These are phyloP conservation scores for Boulengeromyrus knoepffleri DNA, from an alignment of 2,113 vertebrate genomes.

Conservation along the genomic window DNA sequence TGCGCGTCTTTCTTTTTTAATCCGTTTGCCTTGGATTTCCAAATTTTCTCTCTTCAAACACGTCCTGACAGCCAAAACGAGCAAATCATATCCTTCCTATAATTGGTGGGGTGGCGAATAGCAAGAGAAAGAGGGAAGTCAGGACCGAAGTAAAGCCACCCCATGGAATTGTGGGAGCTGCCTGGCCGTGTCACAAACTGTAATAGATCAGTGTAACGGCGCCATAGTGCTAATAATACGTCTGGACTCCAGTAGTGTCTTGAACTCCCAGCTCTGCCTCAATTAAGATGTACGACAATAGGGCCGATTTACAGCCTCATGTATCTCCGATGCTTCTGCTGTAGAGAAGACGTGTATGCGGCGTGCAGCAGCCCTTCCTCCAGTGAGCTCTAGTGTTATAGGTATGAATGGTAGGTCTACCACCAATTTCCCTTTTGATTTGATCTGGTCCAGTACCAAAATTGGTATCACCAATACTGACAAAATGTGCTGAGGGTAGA, in stretches of 20 bases:
- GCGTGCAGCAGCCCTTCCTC: not conserved
- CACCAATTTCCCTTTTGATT: not conserved
- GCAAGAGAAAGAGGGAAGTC: not conserved
- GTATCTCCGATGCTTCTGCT: not conserved
- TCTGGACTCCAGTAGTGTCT: not conserved
- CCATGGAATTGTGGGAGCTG: conserved; percentile 3
- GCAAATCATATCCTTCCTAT: not conserved
- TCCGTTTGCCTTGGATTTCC: not conserved
- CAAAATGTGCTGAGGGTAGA: not conserved
- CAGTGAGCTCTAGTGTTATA: not conserved
- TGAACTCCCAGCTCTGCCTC: not conserved
- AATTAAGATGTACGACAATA: not conserved
- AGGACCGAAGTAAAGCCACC: not conserved
- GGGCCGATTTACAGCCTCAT: not conserved
- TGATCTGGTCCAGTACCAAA: not conserved
- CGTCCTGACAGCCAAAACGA: not conserved
- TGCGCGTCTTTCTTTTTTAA: not conserved
- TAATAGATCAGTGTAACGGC: conserved; percentile 5
- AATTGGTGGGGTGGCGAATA: not conserved
- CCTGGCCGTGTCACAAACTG: not conserved
- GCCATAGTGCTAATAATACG: conserved; percentile 3
- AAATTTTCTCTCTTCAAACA: not conserved
- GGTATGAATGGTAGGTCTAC: not conserved
- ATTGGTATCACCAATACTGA: not conserved
- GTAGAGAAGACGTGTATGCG: not conserved